Evolutionary conservation across 1,140 invertebrate species (phyloP).

Genomic region (Riptortus pedestris): DNA sequence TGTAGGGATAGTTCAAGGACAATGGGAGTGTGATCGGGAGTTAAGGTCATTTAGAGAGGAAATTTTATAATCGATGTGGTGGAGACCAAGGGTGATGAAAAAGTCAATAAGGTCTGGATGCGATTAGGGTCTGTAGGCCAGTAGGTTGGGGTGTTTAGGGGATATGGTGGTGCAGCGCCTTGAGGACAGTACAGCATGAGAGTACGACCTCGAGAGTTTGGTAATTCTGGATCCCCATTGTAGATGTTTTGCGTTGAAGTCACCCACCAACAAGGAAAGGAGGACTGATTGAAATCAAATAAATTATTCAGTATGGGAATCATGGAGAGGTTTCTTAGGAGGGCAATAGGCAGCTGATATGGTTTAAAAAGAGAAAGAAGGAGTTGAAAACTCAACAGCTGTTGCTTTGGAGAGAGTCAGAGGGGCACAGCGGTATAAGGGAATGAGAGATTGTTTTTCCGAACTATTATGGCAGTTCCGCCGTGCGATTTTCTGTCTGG

Average conservation of each 20-base stretch:
- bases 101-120: neutral
- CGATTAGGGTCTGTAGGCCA: neutral
- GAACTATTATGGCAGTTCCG: no score
- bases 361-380: no score
- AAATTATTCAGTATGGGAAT: no score
- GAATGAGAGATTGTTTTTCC: no score
- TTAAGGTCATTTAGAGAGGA: neutral
- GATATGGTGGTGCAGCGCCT: neutral
- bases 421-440: no score
- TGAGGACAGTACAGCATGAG: neutral
- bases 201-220: neutral
- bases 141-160: neutral
- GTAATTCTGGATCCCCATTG: neutral
- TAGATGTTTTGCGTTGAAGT: neutral
- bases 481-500: no score
- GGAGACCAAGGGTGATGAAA: neutral
- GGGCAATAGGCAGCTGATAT: neutral
- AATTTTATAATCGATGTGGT: neutral
- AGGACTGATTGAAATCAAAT: neutral
- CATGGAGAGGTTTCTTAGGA: neutral
- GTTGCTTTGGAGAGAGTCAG: no score
- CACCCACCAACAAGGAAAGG: neutral
- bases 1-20: neutral
- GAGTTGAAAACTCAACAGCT: no score
- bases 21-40: no score